Base-by-base conservation (phyloP, 2,888 invertebrate species). In the Lacanobia wlatinum region DNA sequence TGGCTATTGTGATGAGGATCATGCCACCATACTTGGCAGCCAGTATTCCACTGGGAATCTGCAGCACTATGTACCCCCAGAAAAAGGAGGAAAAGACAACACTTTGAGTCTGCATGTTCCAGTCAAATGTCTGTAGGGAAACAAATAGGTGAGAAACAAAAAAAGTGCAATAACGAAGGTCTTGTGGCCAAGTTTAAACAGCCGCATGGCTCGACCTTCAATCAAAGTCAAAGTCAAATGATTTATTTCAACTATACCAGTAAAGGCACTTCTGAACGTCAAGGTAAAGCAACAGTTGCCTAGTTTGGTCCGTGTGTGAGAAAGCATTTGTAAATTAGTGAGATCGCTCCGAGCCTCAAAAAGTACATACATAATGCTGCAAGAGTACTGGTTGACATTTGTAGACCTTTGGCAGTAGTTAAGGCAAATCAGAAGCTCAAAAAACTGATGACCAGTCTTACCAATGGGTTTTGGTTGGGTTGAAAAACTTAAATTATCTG, bases 1-100 rank as follows among this genome's bases (percentile, higher is more conserved):
- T 76, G 28, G 86, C 76, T 14, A 85, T 76, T 1, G 95, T 90
- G 34, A 97, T 86, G 8, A 98, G 92, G 21, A 96, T 91, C 84
- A 97, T 97, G 8, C 97, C 97, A 5, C 98, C 98, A 88, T 97
- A 97, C 59, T 94, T 95, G 74, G 97, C 97, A 0, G 98, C 97
- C 78, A 98, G 87, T 78, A 97, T 95, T 0, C 97, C 97, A 0
- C 97, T 96, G 0, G 97, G 97, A 10, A 97, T 90, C 90, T 98
- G 98, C 46, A 97, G 97, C 8, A 97, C 84, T 0, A 97, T 95
- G 88, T 98, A 98, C 0, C 96, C 96, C 95, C 96, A 96, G 88
- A 95, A 96, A 86, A 96, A 96, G 0, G 96, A 96, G 34, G 96
- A 95, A 7, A 95, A 89, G 28, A 96, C 92, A 10, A 94, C 78